A percentile compares a stretch with the other conserved stretches of the same genome.
Evolutionary conservation across 2,113 vertebrate genomes (phyloP).

Genomic region (Illadopsis cleaveri): DNA sequence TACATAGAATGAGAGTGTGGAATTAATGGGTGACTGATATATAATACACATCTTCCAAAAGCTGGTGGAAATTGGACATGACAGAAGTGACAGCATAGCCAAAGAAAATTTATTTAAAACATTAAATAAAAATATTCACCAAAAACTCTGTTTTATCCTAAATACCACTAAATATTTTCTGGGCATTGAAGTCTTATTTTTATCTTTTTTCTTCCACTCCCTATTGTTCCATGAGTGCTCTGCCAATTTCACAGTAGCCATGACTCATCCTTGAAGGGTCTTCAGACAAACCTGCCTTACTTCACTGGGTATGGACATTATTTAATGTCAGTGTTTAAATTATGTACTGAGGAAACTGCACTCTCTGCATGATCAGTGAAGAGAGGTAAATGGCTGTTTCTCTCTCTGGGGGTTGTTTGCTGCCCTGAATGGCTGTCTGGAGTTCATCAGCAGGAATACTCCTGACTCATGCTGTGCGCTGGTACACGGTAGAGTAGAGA

Average conservation of each 20-base stretch:
- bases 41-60: neutral
- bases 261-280: neutral
- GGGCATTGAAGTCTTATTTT: neutral
- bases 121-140: neutral
- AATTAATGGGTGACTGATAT: neutral
- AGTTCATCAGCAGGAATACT: neutral
- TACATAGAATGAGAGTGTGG: neutral
- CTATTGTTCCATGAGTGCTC: neutral
- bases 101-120: slow-evolving; percentile 25
- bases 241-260: neutral
- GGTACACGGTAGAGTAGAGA: neutral
- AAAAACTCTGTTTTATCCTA: neutral
- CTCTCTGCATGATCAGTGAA: neutral
- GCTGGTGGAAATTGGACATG: slow-evolving; percentile 3
- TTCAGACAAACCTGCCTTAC: neutral
- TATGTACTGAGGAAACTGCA: neutral
- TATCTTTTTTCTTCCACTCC: neutral
- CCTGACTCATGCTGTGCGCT: neutral
- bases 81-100: neutral
- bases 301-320: neutral
- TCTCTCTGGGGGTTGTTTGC: neutral
- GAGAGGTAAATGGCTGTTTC: neutral
- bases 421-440: neutral
- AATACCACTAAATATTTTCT: neutral
- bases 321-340: neutral